phyloP scores from a whole-genome alignment of 2,888 invertebrate species.

The Mimumesa dahlbomi region DNA sequence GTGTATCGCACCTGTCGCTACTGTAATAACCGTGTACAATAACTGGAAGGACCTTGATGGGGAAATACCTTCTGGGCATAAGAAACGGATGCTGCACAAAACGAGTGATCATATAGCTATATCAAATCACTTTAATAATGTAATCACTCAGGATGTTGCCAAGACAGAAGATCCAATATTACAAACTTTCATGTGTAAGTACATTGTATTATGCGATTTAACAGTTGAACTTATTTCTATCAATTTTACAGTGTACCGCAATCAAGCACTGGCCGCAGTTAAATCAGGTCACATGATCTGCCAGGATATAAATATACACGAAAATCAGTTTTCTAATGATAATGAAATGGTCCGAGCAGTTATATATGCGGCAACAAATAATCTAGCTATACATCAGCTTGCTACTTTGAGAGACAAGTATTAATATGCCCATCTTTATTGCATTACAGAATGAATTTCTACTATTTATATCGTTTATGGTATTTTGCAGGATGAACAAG shows the following conservation, averaged over 20 bases:
- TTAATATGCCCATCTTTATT: no score
- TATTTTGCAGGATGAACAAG: no score
- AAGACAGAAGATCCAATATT: not conserved
- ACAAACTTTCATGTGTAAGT: not conserved
- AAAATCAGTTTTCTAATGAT: no score
- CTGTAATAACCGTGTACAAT: no score
- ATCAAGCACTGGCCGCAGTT: slow-evolving; percentile 49
- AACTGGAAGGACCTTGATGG: slow-evolving; percentile 81
- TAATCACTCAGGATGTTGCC: no score
- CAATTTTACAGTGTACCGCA: not conserved
- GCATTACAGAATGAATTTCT: no score
- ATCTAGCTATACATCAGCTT: slow-evolving; percentile 81
- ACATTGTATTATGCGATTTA: not conserved
- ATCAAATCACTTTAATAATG: slow-evolving; percentile 82
- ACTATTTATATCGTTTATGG: no score
- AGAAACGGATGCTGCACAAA: no score
- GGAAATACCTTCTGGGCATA: no score
- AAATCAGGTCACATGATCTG: slow-evolving; percentile 81
- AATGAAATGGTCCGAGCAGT: slow-evolving; percentile 84
- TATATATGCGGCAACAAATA: slow-evolving; percentile 83
- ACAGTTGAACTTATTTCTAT: not conserved
- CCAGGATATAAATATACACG: not conserved
- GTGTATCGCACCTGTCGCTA: no score
- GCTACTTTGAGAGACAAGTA: no score
- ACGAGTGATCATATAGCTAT: slow-evolving; percentile 85